Evolutionary conservation across 2,888 invertebrate genomes (phyloP), one percentile per base, ranked within the genome.

Genomic region (Rhamphomyia laevipes): DNA sequence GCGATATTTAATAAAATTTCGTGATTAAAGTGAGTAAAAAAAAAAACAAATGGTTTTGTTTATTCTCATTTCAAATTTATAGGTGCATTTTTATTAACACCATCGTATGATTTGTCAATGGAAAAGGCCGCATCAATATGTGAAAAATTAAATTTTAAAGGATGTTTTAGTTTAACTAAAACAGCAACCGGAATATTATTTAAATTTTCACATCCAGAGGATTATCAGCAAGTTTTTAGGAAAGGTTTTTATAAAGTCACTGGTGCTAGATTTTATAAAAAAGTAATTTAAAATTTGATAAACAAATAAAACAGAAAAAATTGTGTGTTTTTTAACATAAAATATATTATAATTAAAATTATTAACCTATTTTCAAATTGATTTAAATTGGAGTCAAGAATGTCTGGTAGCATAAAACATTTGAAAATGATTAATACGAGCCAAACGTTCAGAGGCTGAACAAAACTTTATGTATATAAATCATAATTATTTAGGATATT

Each of bases 181-280:
- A 89, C 89, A 1, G 88, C 89, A 46, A 89, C 88, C 42, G 89
- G 89, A 50, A 88, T 89, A 62, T 77, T 89, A 55, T 89, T 89
- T 74, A 88, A 87, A 72, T 89, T 89, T 72, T 86, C 86, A 59
- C 84, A 83, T 69, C 84, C 86, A 56, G 88, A 88, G 58, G 89
- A 89, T 67, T 89, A 84, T 70, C 86, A 86, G 70, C 82, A 84
- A 66, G 86, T 88, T 56, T 87, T 82, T 75, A 82, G 86, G 72
- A 88, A 88, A 67, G 88, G 87, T 27, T 89, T 89, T 72, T 87
- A 88, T 70, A 84, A 84, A 70, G 86, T 88, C 47, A 89, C 88
- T 49, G 87, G 87, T 30, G 87, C 88, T 45, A 76, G 88, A 59
- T 82, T 88, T 65, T 88, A 89, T 71, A 81, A 86, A 72, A 89